phyloP scores from a whole-genome alignment of 2,888 invertebrate species.

The Phymatocera aterrima region DNA sequence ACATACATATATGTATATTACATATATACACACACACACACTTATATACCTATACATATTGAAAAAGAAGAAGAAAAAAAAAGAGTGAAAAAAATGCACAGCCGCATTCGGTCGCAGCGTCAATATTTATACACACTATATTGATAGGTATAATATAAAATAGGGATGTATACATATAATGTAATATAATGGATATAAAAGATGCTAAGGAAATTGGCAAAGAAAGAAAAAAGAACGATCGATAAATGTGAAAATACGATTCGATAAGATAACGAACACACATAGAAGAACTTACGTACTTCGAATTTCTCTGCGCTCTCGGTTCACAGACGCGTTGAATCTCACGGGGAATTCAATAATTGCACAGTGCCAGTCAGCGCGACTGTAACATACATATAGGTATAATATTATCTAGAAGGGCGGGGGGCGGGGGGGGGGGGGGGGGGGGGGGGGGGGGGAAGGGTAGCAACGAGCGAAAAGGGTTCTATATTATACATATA shows the following conservation, averaged over 20 bases:
- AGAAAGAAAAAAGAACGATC: neutral
- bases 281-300: constrained; percentile 47
- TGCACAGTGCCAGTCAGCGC: neutral
- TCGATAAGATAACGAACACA: constrained; percentile 40
- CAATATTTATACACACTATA: no score
- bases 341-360: constrained; percentile 21
- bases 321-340: constrained; percentile 42
- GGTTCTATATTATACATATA: constrained; percentile 30
- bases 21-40: no score
- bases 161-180: no score
- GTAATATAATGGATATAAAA: neutral
- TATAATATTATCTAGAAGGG: no score
- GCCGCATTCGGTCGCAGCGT: no score
- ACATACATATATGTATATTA: no score
- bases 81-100: no score
- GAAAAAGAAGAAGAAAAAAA: no score
- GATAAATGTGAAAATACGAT: neutral
- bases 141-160: no score
- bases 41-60: no score
- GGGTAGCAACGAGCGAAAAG: constrained; percentile 41
- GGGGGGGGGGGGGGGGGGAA: constrained; percentile 49
- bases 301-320: constrained; percentile 53
- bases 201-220: neutral
- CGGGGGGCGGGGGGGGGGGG: constrained; percentile 40
- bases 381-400: no score